Evolutionary conservation across 2,888 invertebrate species (phyloP), one percentile per base, ranked within the genome.

Genomic region (Pheosia gnoma): DNA sequence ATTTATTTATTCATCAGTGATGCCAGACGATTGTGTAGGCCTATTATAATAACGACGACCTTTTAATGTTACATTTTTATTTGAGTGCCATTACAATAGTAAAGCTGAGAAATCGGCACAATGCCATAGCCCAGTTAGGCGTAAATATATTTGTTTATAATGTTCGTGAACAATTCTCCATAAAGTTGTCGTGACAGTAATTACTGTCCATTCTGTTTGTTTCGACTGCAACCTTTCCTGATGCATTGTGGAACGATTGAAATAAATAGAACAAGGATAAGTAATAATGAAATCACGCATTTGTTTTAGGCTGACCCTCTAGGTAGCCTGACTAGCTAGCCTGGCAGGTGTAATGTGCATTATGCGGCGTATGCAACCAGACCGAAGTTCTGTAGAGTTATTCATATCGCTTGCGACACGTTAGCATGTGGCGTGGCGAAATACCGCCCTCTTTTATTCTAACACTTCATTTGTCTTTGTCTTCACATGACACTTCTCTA

Each of bases 331-430:
- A 25, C 0, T 25, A 25, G 25, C 25, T 25, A 25, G 25, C 61
- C 41, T 59, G 74, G 63, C 71, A 75, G 76, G 77, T 78, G 81
- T 65, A 77, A 65, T 80, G 77, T 81, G 78, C 80, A 79, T 80
- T 82, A 74, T 77, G 70, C 62, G 62, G 66, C 63, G 70, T 75
- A 74, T 80, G 81, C 74, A 72, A 66, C 70, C 75, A 79, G 80
- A 85, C 83, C 82, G 83, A 84, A 83, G 82, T 85, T 81, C 77
- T 81, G 81, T 73, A 79, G 76, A 75, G 79, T 82, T 81, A 83
- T 70, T 70, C 72, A 84, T 80, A 76, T 80, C 77, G 70, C 66
- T 86, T 86, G 77, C 84, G 71, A 82, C 81, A 85, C 70, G 68
- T 74, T 68, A 79, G 75, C 79, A 75, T 72, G 75, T 79, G 82